phyloP scores from a whole-genome alignment of 2,888 invertebrate species.

The Papilio gigon region DNA sequence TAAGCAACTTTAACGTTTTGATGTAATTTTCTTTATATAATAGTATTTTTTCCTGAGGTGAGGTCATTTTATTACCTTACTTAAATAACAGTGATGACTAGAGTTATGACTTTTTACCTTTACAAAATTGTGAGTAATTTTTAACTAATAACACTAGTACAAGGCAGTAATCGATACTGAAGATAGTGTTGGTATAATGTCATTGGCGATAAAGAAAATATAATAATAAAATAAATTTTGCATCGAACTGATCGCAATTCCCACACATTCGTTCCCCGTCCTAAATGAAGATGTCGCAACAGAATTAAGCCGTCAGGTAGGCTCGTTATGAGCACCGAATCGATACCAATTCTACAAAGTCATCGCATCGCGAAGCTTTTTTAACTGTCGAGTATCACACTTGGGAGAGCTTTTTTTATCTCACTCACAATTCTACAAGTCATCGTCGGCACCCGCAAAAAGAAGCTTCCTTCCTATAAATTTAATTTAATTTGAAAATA shows the following conservation, averaged over 20 bases:
- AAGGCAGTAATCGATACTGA: no score
- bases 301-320: slow-evolving; percentile 69
- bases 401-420: slow-evolving; percentile 52
- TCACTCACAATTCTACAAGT: slow-evolving; percentile 54
- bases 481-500: slow-evolving; percentile 42
- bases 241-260: slow-evolving; percentile 10
- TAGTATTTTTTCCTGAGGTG: no score
- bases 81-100: no score
- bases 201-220: background rate
- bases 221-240: background rate
- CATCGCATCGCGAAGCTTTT: slow-evolving; percentile 56
- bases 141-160: no score
- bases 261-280: background rate
- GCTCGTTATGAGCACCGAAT: slow-evolving; percentile 55
- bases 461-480: slow-evolving; percentile 61
- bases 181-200: background rate
- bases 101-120: no score
- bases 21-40: no score
- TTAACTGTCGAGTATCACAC: slow-evolving; percentile 45
- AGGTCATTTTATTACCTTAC: no score
- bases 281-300: slow-evolving; percentile 57
- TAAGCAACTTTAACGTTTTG: background rate
- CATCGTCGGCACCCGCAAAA: slow-evolving; percentile 61
- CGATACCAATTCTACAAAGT: slow-evolving; percentile 55
- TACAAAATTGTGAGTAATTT: no score